Evolutionary conservation across 2,888 invertebrate genomes (phyloP), one percentile per base, ranked within the genome.

Genomic region (Lacanobia wlatinum): DNA sequence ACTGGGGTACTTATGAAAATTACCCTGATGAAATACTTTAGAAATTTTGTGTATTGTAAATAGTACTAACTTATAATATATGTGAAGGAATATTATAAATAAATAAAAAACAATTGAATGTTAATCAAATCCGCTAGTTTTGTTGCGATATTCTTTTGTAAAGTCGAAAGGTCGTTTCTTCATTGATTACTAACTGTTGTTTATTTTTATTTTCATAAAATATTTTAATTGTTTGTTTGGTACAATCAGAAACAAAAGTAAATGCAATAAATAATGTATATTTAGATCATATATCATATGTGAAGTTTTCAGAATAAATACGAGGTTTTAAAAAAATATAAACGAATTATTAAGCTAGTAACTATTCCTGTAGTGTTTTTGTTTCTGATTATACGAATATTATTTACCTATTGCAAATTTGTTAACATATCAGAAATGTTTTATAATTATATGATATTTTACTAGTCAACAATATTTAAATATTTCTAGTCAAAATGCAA

Each of bases 11-110:
- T 83, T 76, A 77, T 58, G 38, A 81, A 78, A 86, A 84, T 83
- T 52, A 80, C 84, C 87, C 83, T 89, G 83, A 80, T 79, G 73
- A 86, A 86, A 82, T 85, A 88, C 85, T 84, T 80, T 82, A 87
- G 85, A 83, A 71, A 86, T 89, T 85, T 86, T 83, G 86, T 88
- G 85, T 86, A 87, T 80, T 87, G 85, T 84, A 85, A 63, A 84
- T 84, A 84, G 60, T 83, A 86, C 73, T 87, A 86, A 87, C 63
- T 83, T 84, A 83, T n/a, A n/a, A n/a, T n/a, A n/a, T 67, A 80
- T 71, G 74, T 83, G 69, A 80, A 71, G 62, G 34, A 70, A 66
- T 75, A 78, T 69, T 78, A 76, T 72, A 53, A 72, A 68, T 73
- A 81, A 58, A 21, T 10, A 52, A 58, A 55, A 68, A 73, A 74